Evolutionary conservation across 2,113 vertebrate genomes (phyloP).

Genomic region (Pogona vitticeps): DNA sequence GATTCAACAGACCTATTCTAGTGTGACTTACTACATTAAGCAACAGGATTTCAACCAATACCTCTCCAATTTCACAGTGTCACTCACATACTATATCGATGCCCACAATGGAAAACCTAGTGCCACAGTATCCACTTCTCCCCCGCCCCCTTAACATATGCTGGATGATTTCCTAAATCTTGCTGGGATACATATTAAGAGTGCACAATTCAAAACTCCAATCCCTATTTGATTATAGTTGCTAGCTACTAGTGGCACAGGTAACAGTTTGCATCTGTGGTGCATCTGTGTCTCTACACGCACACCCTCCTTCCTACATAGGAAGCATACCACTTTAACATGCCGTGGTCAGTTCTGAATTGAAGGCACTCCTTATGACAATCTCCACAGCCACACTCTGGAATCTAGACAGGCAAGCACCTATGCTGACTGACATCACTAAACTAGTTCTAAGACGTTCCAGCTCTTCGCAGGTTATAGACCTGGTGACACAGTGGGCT

Average conservation of each 20-base stretch:
- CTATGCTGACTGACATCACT: too few relatives aligned
- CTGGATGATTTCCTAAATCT: neutral
- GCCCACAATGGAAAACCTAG: neutral
- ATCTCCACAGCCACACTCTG: too few relatives aligned
- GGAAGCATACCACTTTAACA: neutral
- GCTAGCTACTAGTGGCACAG: constrained; percentile 12
- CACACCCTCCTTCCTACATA: neutral
- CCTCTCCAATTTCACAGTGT: neutral
- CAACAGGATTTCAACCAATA: neutral
- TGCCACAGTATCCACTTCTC: too few relatives aligned
- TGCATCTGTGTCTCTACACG: neutral
- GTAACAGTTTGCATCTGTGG: neutral
- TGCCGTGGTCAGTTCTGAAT: neutral
- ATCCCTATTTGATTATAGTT: neutral
- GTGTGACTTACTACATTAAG: too few relatives aligned
- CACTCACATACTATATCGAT: neutral
- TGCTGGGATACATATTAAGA: neutral
- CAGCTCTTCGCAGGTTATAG: too few relatives aligned
- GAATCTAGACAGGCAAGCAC: too few relatives aligned
- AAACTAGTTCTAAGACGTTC: too few relatives aligned
- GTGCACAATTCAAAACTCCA: constrained; percentile 23
- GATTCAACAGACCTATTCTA: too few relatives aligned
- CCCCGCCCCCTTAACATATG: neutral
- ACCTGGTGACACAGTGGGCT: too few relatives aligned
- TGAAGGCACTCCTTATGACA: too few relatives aligned